Evolutionary conservation across 2,113 vertebrate species (phyloP).

Genomic region (Coregonus clupeaformis): DNA sequence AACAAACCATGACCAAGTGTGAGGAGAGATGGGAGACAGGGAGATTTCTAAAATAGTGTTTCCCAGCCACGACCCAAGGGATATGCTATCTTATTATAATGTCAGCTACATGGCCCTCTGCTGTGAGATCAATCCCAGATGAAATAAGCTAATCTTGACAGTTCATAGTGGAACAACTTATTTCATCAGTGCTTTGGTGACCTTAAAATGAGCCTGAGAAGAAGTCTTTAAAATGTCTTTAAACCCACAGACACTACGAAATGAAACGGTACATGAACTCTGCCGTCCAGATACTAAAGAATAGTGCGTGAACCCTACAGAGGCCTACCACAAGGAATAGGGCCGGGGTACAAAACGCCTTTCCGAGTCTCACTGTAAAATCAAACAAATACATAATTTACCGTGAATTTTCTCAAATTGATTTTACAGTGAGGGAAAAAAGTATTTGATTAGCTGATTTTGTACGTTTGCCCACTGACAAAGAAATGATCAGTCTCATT

Average conservation of each 20-base stretch:
- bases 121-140: background rate
- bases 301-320: background rate
- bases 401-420: background rate
- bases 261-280: too few relatives aligned
- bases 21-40: background rate
- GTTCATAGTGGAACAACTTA: too few relatives aligned
- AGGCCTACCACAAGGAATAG: background rate
- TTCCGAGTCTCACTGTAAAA: conserved; percentile 15
- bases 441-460: too few relatives aligned
- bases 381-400: conserved; percentile 20
- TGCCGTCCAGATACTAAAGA: background rate
- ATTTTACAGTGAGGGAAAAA: too few relatives aligned
- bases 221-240: too few relatives aligned
- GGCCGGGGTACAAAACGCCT: background rate
- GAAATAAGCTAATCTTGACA: background rate
- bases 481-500: too few relatives aligned
- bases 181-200: too few relatives aligned
- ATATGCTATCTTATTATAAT: background rate
- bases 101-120: conserved; percentile 5
- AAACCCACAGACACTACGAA: too few relatives aligned
- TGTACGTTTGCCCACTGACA: too few relatives aligned
- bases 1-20: conserved; percentile 4
- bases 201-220: too few relatives aligned
- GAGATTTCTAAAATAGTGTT: background rate
- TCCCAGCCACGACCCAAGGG: background rate